Conservation (phyloP, 2,113 vertebrate genomes). For the Apodemus speciosus region DNA sequence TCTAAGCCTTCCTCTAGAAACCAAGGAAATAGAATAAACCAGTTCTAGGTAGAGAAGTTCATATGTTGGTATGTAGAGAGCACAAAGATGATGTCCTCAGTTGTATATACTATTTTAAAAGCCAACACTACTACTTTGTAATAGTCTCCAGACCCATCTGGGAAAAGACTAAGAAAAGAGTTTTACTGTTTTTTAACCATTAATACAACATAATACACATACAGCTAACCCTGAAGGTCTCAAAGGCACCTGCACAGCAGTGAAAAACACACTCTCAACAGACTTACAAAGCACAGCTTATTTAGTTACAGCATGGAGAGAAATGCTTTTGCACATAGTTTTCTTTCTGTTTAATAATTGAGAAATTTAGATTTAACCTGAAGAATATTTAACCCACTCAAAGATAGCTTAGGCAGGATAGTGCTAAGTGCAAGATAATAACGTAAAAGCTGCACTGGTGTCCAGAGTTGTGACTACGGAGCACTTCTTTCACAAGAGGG, state of each 20-base stretch:
- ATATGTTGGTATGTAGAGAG: not conserved
- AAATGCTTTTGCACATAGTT: not conserved
- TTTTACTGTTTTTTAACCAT: not conserved
- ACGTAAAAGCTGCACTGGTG: not conserved
- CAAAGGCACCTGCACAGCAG: not conserved
- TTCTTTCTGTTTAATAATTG: not conserved
- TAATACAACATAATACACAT: not conserved
- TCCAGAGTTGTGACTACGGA: not conserved
- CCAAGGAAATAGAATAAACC: not conserved
- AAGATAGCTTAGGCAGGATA: not conserved
- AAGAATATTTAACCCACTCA: not conserved
- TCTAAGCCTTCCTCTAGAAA: not conserved
- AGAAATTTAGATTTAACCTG: constrained; percentile 24
- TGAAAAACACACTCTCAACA: not conserved
- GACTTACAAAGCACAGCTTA: not conserved
- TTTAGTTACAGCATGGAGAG: not conserved
- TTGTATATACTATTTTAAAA: not conserved
- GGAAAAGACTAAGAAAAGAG: not conserved
- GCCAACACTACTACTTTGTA: not conserved
- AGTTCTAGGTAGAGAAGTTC: not conserved
- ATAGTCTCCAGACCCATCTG: no score
- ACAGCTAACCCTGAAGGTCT: not conserved
- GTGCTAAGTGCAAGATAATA: not conserved
- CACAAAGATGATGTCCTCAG: not conserved
- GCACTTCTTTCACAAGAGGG: not conserved